Percentiles rank a stretch among this genome's conserved stretches.
These are phyloP conservation scores for Poeciliopsis gracilis DNA, from an alignment of 2,797 vertebrate species.

Conservation along the genomic window DNA sequence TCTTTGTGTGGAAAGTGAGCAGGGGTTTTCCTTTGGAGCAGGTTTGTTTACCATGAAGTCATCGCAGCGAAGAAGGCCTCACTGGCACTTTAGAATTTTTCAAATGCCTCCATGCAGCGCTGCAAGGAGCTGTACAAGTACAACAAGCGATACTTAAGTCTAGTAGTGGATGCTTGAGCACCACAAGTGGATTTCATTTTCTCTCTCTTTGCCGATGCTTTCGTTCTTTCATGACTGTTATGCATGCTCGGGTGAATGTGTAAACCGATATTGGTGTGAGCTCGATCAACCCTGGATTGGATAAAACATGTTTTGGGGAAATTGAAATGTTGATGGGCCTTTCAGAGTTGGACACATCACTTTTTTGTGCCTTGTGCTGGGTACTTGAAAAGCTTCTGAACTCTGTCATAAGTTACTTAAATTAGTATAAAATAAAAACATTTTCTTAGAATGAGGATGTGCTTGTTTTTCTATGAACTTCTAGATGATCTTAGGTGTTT, in stretches of 20 bases:
- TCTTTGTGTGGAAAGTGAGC: constrained; percentile 46
- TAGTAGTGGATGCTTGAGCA: constrained; percentile 57
- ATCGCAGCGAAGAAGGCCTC: constrained; percentile 61
- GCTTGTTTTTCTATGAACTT: constrained; percentile 14
- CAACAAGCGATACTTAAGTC: constrained; percentile 75
- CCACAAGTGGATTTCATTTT: constrained; percentile 59
- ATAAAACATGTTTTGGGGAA: constrained; percentile 90
- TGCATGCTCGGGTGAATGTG: constrained; percentile 68
- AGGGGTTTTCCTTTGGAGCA: constrained; percentile 57
- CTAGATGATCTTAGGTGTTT: constrained; percentile 9
- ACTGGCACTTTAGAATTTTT: constrained; percentile 76
- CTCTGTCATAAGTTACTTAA: constrained; percentile 20
- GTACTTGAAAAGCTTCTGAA: background rate
- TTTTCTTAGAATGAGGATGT: constrained; percentile 21
- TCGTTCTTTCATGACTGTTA: constrained; percentile 72
- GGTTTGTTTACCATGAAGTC: constrained; percentile 74
- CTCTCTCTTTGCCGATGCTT: constrained; percentile 48
- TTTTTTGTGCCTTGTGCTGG: background rate
- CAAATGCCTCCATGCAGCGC: constrained; percentile 81
- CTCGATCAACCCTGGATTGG: constrained; percentile 85
- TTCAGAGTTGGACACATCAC: constrained; percentile 51
- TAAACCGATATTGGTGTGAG: constrained; percentile 98
- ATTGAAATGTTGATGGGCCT: constrained; percentile 88
- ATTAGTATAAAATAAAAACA: constrained; percentile 42
- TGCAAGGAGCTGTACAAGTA: constrained; percentile 76